Evolutionary conservation across 2,888 invertebrate species (phyloP), one percentile per base, ranked within the genome.

Genomic region (Petrolisthes cinctipes): DNA sequence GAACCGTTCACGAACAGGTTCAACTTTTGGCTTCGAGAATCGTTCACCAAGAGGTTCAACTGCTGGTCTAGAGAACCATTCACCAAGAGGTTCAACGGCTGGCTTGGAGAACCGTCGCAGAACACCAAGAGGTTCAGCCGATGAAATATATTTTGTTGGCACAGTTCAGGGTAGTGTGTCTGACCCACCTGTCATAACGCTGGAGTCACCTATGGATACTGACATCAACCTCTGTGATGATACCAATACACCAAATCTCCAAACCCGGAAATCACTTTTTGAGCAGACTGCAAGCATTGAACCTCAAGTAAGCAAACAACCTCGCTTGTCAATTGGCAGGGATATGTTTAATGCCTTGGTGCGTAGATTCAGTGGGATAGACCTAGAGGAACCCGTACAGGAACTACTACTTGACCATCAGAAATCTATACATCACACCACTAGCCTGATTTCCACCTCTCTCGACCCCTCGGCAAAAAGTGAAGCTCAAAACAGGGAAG

Each of bases 311-410:
- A 85, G 79, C 56, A 85, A 68, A 9, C 57, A 85, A 14, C 85
- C 78, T 14, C 75, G 86, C 3, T 57, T 73, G 61, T 86, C 86
- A 11, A 86, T 86, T 20, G 86, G 86, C 6, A 82, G 57, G 66
- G 86, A 82, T 76, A 86, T 86, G 76, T 82, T 86, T 37, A 71
- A 86, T 37, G 75, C 51, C 9, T 37, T 86, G 20, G 86, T 86
- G 53, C 86, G 82, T 20, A 73, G 86, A 54, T 76, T 86, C 53
- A 86, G 86, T 54, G 23, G 7, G 4, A 54, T 85, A 2, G 85
- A 85, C 4, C 51, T 9, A 37, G 37, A 61, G 61, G 71, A 71
- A n/a, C n/a, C 71, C 6, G 71, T 71, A 6, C 17, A 11, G 6
- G 71, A 71, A 11, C 71, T 17, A n/a, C 20, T 6, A 11, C 71